A percentile compares a stretch with the other conserved stretches of the same genome.
phyloP scores from a whole-genome alignment of 92 coral and sea anemone genomes.

The Phenganax stokvisi region DNA sequence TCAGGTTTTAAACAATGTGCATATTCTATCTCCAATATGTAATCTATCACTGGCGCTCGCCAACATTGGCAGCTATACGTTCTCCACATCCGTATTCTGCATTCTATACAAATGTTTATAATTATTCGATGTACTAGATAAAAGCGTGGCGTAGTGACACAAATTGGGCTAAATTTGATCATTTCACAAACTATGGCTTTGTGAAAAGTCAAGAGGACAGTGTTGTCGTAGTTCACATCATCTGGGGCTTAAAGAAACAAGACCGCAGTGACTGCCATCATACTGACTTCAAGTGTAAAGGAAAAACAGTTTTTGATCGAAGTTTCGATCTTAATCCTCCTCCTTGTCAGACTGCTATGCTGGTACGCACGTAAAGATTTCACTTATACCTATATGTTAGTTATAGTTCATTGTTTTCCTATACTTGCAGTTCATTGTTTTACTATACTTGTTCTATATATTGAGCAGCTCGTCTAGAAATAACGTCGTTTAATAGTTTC shows the following conservation, averaged over 20 bases:
- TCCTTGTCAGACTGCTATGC: slow-evolving; percentile 76
- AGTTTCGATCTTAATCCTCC: slow-evolving; percentile 90
- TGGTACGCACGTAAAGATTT: slow-evolving; percentile 50
- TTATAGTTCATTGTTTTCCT: background rate
- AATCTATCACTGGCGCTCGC: background rate
- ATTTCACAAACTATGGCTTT: slow-evolving; percentile 64
- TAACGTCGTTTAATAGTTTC: too few relatives aligned
- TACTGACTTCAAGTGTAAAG: slow-evolving; percentile 92
- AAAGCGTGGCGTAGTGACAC: slow-evolving; percentile 87
- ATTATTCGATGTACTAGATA: slow-evolving; percentile 40
- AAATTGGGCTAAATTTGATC: slow-evolving; percentile 76
- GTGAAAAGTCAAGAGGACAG: slow-evolving; percentile 81
- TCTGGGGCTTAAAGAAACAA: slow-evolving; percentile 93
- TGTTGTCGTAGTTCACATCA: slow-evolving; percentile 68
- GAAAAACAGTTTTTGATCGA: slow-evolving; percentile 76
- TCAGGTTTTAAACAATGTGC: background rate
- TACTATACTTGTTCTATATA: background rate
- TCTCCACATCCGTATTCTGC: background rate
- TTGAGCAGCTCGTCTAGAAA: too few relatives aligned
- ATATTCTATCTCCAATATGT: too few relatives aligned
- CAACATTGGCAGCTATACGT: background rate
- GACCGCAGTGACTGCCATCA: slow-evolving; percentile 84
- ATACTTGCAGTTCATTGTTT: background rate
- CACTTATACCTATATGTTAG: background rate
- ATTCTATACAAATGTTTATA: background rate